Conservation (phyloP, 2,888 invertebrate genomes). For the Tyria jacobaeae region DNA sequence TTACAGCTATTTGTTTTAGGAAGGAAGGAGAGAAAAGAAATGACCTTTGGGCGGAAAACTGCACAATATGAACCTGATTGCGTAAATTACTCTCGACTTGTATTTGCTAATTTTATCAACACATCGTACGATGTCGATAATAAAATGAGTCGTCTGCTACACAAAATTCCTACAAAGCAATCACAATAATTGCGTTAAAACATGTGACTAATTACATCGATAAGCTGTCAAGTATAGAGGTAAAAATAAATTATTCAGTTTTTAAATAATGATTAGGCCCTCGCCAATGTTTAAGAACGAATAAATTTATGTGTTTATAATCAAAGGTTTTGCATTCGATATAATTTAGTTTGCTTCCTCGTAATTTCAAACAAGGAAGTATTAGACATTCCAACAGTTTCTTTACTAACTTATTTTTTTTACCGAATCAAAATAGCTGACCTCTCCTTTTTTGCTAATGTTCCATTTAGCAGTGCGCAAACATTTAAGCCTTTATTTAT, state of each 20-base stretch:
- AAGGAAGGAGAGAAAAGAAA: background rate
- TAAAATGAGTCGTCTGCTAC: slow-evolving; percentile 22
- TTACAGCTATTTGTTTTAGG: background rate
- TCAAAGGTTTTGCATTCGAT: background rate
- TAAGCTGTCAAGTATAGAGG: background rate
- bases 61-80: slow-evolving; percentile 7
- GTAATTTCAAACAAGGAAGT: no score
- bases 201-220: background rate
- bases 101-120: slow-evolving; percentile 31
- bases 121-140: slow-evolving; percentile 55
- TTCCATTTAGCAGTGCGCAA: no score
- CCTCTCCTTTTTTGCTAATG: no score
- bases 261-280: background rate
- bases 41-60: background rate
- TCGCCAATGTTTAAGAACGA: background rate
- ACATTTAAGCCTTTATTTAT: background rate
- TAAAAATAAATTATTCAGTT: background rate
- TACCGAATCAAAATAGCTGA: no score
- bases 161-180: slow-evolving; percentile 21
- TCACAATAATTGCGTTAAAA: slow-evolving; percentile 12
- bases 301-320: background rate
- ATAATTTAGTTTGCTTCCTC: background rate
- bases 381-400: no score
- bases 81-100: slow-evolving; percentile 11
- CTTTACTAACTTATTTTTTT: no score